Conservation (phyloP, 2,888 invertebrate genomes). For the Synergus gifuensis region DNA sequence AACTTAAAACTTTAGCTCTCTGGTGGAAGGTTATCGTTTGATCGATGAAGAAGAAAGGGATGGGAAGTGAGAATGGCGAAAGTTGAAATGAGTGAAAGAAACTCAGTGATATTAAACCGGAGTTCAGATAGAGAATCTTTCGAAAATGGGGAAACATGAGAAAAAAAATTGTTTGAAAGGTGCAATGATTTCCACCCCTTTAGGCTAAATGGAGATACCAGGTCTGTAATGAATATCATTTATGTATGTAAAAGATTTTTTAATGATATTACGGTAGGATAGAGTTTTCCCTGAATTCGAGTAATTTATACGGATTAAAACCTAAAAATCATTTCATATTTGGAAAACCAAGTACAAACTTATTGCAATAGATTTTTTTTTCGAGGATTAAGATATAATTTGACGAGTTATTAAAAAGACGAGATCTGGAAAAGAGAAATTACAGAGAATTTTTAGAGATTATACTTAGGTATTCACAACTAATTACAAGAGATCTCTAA, state of each 20-base stretch:
- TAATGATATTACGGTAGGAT: no score
- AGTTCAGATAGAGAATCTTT: conserved; percentile 20
- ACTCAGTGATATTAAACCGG: conserved; percentile 28
- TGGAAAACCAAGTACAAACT: no score
- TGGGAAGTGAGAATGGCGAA: conserved; percentile 39
- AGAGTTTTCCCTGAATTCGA: no score
- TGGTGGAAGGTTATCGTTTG: conserved; percentile 40
- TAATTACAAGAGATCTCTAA: neutral
- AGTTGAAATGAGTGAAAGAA: conserved; percentile 41
- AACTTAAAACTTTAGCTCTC: conserved; percentile 18
- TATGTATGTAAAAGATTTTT: neutral
- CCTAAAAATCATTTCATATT: no score
- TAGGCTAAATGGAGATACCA: neutral
- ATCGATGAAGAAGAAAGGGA: conserved; percentile 42
- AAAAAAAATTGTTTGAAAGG: conserved; percentile 12
- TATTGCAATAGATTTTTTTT: no score
- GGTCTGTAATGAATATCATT: neutral
- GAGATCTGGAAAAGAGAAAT: neutral
- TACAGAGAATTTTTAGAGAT: neutral
- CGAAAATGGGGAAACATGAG: neutral
- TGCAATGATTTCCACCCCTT: neutral
- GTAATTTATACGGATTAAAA: no score
- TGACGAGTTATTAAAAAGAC: no score
- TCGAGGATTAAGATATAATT: no score
- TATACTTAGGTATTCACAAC: no score